These are phyloP conservation scores for Peromyscus leucopus DNA, from an alignment of 2,113 vertebrate genomes.

Conservation along the genomic window DNA sequence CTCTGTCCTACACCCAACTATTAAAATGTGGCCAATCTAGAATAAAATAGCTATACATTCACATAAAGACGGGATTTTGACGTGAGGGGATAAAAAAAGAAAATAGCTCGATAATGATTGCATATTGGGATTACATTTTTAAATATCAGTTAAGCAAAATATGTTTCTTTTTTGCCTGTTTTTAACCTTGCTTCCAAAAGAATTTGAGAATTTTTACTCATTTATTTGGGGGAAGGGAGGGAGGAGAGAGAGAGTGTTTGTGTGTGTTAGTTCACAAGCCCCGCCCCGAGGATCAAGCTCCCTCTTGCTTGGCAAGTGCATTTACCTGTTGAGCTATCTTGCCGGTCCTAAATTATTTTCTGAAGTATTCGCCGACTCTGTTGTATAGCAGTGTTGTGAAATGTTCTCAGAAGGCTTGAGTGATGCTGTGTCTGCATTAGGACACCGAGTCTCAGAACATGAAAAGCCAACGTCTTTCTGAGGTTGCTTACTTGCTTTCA, in stretches of 20 bases:
- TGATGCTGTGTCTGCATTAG: background rate
- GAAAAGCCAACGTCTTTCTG: background rate
- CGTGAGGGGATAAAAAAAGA: background rate
- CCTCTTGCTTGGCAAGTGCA: too few species aligned
- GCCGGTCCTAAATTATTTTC: conserved; percentile 7
- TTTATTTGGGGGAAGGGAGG: background rate
- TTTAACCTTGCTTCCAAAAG: conserved; percentile 2
- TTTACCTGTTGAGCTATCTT: background rate
- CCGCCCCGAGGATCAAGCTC: background rate
- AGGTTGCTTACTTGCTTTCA: conserved; percentile 46
- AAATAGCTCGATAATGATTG: background rate
- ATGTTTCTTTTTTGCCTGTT: conserved; percentile 6
- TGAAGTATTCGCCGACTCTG: background rate
- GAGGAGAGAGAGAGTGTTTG: background rate
- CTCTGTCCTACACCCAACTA: background rate
- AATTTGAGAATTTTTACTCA: background rate
- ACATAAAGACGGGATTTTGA: background rate
- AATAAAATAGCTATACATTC: background rate
- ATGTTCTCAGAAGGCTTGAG: conserved; percentile 13
- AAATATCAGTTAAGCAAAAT: conserved; percentile 5
- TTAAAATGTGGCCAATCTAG: background rate
- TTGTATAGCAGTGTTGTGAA: conserved; percentile 35
- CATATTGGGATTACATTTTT: conserved; percentile 28
- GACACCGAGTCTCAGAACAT: conserved; percentile 51
- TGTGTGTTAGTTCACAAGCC: background rate